Base-by-base conservation (phyloP, 53 echinoderm and acorn worm genomes). In the Apostichopus leukothele region DNA sequence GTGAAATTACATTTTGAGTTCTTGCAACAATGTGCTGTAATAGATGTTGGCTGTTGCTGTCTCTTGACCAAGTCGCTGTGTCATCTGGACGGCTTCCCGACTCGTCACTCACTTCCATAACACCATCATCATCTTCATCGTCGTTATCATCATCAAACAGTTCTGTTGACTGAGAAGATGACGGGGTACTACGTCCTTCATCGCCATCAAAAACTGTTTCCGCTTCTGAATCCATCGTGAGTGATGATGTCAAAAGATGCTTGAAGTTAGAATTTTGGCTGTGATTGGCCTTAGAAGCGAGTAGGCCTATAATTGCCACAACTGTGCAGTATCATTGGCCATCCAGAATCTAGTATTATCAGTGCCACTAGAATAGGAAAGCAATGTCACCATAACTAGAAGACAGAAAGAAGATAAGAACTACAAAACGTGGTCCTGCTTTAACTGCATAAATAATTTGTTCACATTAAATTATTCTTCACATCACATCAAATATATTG, bases 101-200 rank as follows among this genome's bases (percentile, higher is more conserved):
- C 39, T 39, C 27, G 60, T 60, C 60, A 6, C 26, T 57, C 20
- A 53, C 84, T 26, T 57, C 84, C 39, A 39, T 39, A 39, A 39
- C 39, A 39, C 1, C 3, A 39, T 39, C 39, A 39, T 39, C 39
- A 39, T 39, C 39, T 39, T 39, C 86, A 25, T 61, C 26, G 39
- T 67, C 86, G 23, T 86, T 68, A 13, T 60, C 61, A 68, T 68
- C 86, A 25, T 25, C 67, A 86, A 86, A 86, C 86, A 86, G 14
- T 18, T 68, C 60, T n/a, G 50, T 61, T 18, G 86, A 86, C 60
- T 63, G 27, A 16, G 86, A 66, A 9, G 86, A 86, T 16, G 67
- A n/a, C 61, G 21, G 86, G 9, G 86, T 67, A 77, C 52, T 39
- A 14, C 23, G 50, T 10, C 54, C 81, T 11, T 81, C 81, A 71